Evolutionary conservation across 2,113 vertebrate species (phyloP).

Genomic region (Lampris incognitus): DNA sequence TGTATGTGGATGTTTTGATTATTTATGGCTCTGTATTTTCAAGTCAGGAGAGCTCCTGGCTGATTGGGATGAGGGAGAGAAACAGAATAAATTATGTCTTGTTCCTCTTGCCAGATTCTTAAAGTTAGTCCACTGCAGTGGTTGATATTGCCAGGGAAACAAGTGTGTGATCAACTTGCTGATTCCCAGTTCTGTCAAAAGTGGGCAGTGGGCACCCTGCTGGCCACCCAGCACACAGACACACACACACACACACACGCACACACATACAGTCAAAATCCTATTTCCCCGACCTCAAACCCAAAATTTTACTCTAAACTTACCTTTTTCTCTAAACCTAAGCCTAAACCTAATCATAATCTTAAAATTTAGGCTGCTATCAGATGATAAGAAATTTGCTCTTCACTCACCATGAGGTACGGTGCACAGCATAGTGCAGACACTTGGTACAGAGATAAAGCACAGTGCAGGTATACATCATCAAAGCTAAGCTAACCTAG

Average conservation of each 20-base stretch:
- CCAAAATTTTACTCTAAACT: no score
- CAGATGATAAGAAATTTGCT: no score
- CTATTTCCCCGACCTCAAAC: no score
- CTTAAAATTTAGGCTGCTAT: no score
- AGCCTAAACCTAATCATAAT: no score
- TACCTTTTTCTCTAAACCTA: no score
- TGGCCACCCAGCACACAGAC: conserved; percentile 31
- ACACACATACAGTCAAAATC: neutral
- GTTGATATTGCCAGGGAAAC: conserved; percentile 70
- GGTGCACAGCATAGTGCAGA: no score
- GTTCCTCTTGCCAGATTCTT: conserved; percentile 58
- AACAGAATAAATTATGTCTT: conserved; percentile 50
- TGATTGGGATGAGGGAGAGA: conserved; percentile 30
- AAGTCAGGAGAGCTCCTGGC: neutral
- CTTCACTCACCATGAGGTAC: no score
- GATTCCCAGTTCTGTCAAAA: conserved; percentile 61
- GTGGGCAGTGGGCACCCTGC: conserved; percentile 45
- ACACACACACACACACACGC: neutral
- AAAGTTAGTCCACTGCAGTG: conserved; percentile 48
- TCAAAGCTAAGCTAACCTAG: no score
- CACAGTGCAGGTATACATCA: no score
- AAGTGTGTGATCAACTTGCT: conserved; percentile 70
- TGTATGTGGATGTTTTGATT: neutral
- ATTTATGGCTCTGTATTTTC: conserved; percentile 9
- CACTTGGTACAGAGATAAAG: no score